Conservation (phyloP, 2,113 vertebrate genomes). For the Pseudolaguvia tuberculata region DNA sequence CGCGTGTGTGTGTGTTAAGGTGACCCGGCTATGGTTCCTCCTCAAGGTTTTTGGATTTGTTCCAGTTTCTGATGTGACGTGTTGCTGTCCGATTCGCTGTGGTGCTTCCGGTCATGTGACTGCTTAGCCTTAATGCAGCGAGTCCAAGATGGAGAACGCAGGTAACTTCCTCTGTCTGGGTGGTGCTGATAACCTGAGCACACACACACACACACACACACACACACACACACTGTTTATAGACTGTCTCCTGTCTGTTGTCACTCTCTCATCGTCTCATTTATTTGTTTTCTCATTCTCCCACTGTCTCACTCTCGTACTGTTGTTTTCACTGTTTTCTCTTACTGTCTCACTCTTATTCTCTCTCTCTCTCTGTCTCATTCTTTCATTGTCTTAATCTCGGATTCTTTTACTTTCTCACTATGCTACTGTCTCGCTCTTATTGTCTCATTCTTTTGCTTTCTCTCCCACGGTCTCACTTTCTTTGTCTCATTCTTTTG, state of each 20-base stretch:
- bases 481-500: too few species aligned
- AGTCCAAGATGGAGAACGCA: constrained; percentile 91
- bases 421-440: constrained; percentile 53
- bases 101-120: constrained; percentile 79
- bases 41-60: constrained; percentile 75
- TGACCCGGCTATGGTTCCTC: neutral
- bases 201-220: neutral
- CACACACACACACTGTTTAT: constrained; percentile 45
- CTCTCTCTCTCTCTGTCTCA: neutral
- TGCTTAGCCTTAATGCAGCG: constrained; percentile 73
- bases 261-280: constrained; percentile 54
- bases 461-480: neutral
- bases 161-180: constrained; percentile 70
- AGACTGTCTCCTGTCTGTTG: constrained; percentile 61
- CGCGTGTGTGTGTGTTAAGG: neutral
- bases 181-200: constrained; percentile 76
- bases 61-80: constrained; percentile 79
- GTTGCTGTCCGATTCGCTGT: constrained; percentile 76
- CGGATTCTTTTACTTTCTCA: too few species aligned
- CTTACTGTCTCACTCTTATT: neutral
- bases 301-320: neutral
- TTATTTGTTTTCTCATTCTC: constrained; percentile 28
- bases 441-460: neutral
- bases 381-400: too few species aligned
- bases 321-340: neutral